Evolutionary conservation across 37 sponge, comb jelly and placozoan genomes (phyloP), one percentile per base, ranked within the genome.

Genomic region (Hexactinellida sp.): DNA sequence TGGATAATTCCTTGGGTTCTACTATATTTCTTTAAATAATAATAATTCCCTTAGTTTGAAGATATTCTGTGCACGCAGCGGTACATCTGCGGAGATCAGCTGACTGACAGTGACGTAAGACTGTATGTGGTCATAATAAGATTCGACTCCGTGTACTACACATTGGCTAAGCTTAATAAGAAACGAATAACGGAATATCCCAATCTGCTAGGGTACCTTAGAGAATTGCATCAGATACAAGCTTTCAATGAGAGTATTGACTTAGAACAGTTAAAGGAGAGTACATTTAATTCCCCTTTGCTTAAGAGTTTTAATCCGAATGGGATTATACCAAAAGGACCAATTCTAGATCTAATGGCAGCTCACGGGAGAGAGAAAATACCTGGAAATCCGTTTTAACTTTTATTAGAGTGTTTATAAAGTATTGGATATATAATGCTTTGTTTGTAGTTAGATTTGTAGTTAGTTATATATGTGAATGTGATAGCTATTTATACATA

Each of bases 321-420:
- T 63, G 76, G 76, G 76, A 63, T 63, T 25, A 63, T 63, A 32
- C 76, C 76, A 7, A 63, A 63, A 63, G 76, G 76, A 7, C 76
- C 76, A 21, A 23, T 63, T n/a, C 76, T 63, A 7, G 76, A 63
- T 63, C 13, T 63, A n/a, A 63, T 7, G 3, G 76, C 76, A 25
- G 32, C 76, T 23, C 76, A 63, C 13, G 76, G 76, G 76, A 63
- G 76, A 63, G 76, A 63, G 76, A 63, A 10, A 63, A 7, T 63
- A n/a, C 28, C 76, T 7, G 76, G 76, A 63, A 63, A 63, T 21
- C 76, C 76, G 28, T 63, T 32, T 63, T 63, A 63, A 28, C 34
- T n/a, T 19, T 47, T 19, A 47, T 16, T 47, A 47, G 52, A 19
- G 52, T 63, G 25, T 63, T 32, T 28, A 63, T 63, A 7, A 63